These are phyloP conservation scores for Lepidurus couesii DNA, from an alignment of 1,140 invertebrate genomes.

Conservation along the genomic window DNA sequence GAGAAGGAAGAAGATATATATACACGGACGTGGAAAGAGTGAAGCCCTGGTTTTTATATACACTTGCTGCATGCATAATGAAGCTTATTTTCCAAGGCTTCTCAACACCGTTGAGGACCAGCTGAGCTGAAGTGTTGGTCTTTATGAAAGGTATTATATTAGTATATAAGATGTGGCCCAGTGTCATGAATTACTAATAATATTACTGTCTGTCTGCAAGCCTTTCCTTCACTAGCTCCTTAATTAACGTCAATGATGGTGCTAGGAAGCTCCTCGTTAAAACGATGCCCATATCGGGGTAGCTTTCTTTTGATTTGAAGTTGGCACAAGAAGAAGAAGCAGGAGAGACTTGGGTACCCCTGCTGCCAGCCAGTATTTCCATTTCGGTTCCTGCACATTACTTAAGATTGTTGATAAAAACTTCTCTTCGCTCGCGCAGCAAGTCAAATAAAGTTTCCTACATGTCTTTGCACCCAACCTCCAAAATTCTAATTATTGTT, in stretches of 20 bases:
- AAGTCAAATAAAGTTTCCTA: conserved; percentile 7
- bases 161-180: background rate
- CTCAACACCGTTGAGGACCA: background rate
- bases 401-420: background rate
- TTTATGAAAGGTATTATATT: conserved; percentile 16
- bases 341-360: background rate
- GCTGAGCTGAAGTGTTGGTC: background rate
- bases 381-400: background rate
- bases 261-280: conserved; percentile 4
- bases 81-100: background rate
- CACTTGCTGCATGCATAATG: conserved; percentile 9
- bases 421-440: background rate
- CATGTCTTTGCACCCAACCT: background rate
- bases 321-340: background rate
- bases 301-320: background rate
- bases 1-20: background rate
- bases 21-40: background rate
- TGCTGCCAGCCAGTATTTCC: background rate
- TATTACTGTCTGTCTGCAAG: background rate
- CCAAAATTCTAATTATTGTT: conserved; percentile 12
- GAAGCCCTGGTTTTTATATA: background rate
- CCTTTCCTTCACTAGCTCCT: background rate
- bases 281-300: background rate
- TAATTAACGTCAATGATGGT: conserved; percentile 16
- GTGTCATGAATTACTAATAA: background rate